These are phyloP conservation scores for Pasiphila rectangulata DNA, from an alignment of 2,888 invertebrate species.

Conservation along the genomic window DNA sequence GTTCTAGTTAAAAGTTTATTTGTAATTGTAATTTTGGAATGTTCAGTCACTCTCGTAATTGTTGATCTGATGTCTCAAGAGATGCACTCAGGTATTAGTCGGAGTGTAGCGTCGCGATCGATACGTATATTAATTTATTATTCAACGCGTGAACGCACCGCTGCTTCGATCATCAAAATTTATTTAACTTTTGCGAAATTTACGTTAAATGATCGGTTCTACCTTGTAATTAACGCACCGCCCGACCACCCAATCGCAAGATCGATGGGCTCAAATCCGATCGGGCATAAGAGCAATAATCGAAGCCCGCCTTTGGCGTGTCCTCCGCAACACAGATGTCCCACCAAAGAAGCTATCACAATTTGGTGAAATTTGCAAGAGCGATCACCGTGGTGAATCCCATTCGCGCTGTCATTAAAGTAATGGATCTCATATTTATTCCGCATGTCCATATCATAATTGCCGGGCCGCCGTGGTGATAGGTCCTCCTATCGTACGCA, in stretches of 20 bases:
- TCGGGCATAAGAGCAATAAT: slow-evolving; percentile 64
- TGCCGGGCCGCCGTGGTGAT: slow-evolving; percentile 42
- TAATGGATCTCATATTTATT: slow-evolving; percentile 53
- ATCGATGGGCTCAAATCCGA: slow-evolving; percentile 65
- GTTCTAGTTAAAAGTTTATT: slow-evolving; percentile 60
- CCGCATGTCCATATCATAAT: slow-evolving; percentile 28
- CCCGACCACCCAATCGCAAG: slow-evolving; percentile 66
- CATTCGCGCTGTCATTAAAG: slow-evolving; percentile 59
- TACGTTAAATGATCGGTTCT: slow-evolving; percentile 71
- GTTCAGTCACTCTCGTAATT: slow-evolving; percentile 9
- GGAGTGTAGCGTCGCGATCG: slow-evolving; percentile 36
- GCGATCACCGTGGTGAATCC: slow-evolving; percentile 57
- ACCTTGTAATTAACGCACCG: slow-evolving; percentile 73
- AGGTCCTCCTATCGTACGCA: slow-evolving; percentile 46
- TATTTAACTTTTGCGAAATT: slow-evolving; percentile 76
- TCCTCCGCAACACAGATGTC: slow-evolving; percentile 58
- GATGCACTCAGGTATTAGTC: slow-evolving; percentile 20
- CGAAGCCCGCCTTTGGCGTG: slow-evolving; percentile 58
- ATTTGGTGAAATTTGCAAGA: slow-evolving; percentile 56
- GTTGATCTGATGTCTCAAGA: slow-evolving; percentile 1
- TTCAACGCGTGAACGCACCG: slow-evolving; percentile 67
- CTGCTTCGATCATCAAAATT: slow-evolving; percentile 64
- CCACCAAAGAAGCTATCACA: slow-evolving; percentile 36
- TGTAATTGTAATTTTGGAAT: slow-evolving; percentile 34
- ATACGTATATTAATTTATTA: slow-evolving; percentile 66